phyloP scores from a whole-genome alignment of 2,888 invertebrate genomes.

The Drosophila helvetica region DNA sequence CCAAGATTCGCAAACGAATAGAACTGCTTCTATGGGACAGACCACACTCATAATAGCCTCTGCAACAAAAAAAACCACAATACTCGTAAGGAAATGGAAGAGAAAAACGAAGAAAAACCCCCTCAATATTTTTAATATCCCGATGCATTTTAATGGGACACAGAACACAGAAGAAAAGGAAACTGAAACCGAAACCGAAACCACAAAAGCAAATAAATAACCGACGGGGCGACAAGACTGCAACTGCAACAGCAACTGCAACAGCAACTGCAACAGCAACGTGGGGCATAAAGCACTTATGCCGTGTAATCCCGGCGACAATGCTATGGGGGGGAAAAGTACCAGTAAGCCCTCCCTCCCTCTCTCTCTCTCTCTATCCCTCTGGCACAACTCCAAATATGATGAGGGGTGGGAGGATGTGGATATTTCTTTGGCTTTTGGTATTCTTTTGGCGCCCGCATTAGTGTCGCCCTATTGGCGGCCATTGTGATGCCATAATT shows the following conservation, averaged over 20 bases:
- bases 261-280: constrained; percentile 20
- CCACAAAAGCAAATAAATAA: constrained; percentile 44
- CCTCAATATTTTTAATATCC: constrained; percentile 22
- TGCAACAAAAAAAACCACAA: background rate
- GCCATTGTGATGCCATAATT: constrained; percentile 56
- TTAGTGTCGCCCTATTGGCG: constrained; percentile 60
- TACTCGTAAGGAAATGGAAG: background rate
- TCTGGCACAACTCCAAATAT: constrained; percentile 51
- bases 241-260: background rate
- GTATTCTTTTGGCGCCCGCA: constrained; percentile 41
- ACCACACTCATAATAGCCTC: background rate
- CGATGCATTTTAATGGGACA: constrained; percentile 46
- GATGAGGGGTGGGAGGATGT: background rate
- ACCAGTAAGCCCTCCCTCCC: constrained; percentile 40
- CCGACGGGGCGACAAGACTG: constrained; percentile 12
- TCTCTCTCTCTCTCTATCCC: constrained; percentile 5
- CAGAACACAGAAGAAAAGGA: constrained; percentile 13
- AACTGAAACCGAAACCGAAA: constrained; percentile 11
- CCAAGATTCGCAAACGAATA: background rate
- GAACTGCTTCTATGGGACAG: background rate
- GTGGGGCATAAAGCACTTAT: constrained; percentile 31
- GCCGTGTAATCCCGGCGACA: constrained; percentile 24
- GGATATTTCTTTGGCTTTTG: constrained; percentile 47
- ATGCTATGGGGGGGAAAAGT: constrained; percentile 17
- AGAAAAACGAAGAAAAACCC: background rate